Percentiles rank a stretch among this genome's conserved stretches.
Evolutionary conservation across 2,888 invertebrate species (phyloP).

Genomic region (Meganola albula): DNA sequence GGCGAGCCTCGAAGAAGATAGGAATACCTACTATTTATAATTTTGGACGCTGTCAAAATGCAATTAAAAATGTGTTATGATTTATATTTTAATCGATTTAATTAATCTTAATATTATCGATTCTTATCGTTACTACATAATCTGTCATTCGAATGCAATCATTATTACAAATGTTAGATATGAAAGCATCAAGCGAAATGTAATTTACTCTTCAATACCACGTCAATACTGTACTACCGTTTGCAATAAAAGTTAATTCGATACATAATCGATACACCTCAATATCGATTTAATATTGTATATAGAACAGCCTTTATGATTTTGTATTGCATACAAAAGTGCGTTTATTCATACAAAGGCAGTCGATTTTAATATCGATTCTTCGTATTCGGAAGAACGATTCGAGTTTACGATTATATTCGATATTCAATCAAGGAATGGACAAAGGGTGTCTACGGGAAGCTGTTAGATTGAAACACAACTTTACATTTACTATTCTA

Average conservation of each 20-base stretch:
- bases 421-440: slow-evolving; percentile 61
- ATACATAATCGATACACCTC: slow-evolving; percentile 14
- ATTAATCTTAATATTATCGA: no score
- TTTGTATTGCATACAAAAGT: slow-evolving; percentile 27
- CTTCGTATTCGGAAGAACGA: slow-evolving; percentile 54
- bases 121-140: no score
- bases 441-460: slow-evolving; percentile 49
- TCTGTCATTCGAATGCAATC: no score
- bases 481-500: neutral
- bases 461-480: slow-evolving; percentile 26
- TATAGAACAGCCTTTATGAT: slow-evolving; percentile 28
- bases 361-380: slow-evolving; percentile 54
- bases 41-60: no score
- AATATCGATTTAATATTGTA: slow-evolving; percentile 22
- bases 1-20: no score
- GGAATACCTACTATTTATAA: no score
- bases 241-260: slow-evolving; percentile 8
- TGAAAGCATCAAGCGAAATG: neutral
- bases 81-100: no score
- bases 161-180: neutral
- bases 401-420: slow-evolving; percentile 65
- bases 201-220: neutral
- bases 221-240: neutral
- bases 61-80: no score
- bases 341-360: slow-evolving; percentile 34